Base-by-base conservation (phyloP, 1,140 invertebrate genomes). In the Bombus superbus region DNA sequence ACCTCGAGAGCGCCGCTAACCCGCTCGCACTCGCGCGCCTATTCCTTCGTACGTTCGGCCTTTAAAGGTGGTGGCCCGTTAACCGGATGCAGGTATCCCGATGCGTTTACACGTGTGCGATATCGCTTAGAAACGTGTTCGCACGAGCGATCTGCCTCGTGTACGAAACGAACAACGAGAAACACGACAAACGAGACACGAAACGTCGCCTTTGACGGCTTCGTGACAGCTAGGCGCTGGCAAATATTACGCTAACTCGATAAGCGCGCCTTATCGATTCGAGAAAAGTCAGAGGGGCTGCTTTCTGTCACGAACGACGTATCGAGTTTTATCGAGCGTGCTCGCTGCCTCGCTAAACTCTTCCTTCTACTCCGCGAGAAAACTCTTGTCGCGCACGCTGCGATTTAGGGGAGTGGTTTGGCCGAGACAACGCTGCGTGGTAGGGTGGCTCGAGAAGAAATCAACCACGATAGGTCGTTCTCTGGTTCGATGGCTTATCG, bases 51-150 rank as follows among this genome's bases (percentile, higher is more conserved):
- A n/a, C 35, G 28, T 22, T 53, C 18, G 28, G 18, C 76, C 3
- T 66, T 66, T 59, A 79, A 79, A 44, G 38, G 13, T 25, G 38
- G 13, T 25, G 64, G 42, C 28, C 42, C 42, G 84, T 86, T 90
- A 90, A 88, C 86, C 76, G 90, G 90, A 93, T 91, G 76, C 74
- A 74, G 84, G 72, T 28, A 91, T 88, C 86, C 53, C 87, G 75
- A 78, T 80, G 86, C 88, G 86, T 92, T 92, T 92, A 92, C 92
- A 93, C 91, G 91, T 92, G 92, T 92, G 91, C 88, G 88, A 83
- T 91, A 87, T 89, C 89, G 85, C 62, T 88, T 77, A 83, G 86
- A 74, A 78, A 44, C n/a, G 38, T 42, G 8, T 11, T 57, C 68
- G 22, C 47, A 18, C 32, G 5, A 69, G 59, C 59, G 32, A 53